Evolutionary conservation across 2,888 invertebrate species (phyloP).

Genomic region (Aelia acuminata): DNA sequence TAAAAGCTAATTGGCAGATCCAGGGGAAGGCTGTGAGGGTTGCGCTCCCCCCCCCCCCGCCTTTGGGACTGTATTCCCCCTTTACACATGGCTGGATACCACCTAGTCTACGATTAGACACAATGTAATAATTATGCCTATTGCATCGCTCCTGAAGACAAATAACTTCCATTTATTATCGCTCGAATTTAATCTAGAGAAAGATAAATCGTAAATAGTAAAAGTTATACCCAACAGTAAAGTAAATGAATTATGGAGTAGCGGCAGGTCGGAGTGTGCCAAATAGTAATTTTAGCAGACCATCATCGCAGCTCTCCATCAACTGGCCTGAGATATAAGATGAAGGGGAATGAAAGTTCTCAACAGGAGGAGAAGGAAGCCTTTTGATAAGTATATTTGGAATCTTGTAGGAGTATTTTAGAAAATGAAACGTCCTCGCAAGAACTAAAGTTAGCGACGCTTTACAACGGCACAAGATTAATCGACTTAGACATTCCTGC

Average conservation of each 20-base stretch:
- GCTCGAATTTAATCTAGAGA: background rate
- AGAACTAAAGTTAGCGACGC: background rate
- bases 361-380: background rate
- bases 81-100: too few relatives aligned
- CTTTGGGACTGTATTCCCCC: too few relatives aligned
- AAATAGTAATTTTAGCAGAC: constrained; percentile 12
- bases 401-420: background rate
- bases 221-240: background rate
- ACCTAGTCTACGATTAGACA: background rate
- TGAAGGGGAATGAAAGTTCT: background rate
- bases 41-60: too few relatives aligned
- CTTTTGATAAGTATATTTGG: background rate
- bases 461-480: background rate
- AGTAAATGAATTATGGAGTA: background rate
- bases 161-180: background rate
- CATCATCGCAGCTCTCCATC: background rate
- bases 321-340: background rate
- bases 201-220: background rate
- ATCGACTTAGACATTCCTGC: background rate
- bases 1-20: too few relatives aligned
- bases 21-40: too few relatives aligned
- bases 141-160: background rate
- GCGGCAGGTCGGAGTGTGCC: background rate
- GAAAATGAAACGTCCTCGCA: background rate
- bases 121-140: background rate